Percentiles rank a stretch among this genome's conserved stretches.
These are phyloP conservation scores for Stenichneumon culpator DNA, from an alignment of 2,888 invertebrate genomes.

Conservation along the genomic window DNA sequence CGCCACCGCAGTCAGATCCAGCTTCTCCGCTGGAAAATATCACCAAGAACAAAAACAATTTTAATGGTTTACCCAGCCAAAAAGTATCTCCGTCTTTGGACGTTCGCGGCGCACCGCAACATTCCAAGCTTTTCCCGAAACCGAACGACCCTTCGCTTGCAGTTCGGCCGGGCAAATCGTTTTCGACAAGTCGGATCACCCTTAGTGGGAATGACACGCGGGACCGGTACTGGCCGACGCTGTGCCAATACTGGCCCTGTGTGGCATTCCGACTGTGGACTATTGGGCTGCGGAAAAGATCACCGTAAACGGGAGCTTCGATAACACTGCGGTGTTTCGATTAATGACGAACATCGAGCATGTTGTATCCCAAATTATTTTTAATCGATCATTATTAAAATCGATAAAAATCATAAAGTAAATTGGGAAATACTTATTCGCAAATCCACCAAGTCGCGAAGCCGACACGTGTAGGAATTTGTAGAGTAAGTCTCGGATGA, in stretches of 20 bases:
- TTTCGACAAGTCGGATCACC: neutral
- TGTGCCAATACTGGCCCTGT: too few species aligned
- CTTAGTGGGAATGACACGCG: too few species aligned
- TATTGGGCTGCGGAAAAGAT: too few species aligned
- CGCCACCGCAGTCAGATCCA: conserved; percentile 92
- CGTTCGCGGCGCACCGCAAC: neutral
- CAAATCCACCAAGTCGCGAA: too few species aligned
- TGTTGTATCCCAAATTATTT: too few species aligned
- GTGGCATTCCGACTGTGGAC: neutral
- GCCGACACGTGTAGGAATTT: too few species aligned
- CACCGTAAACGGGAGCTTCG: too few species aligned
- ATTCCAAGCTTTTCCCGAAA: neutral
- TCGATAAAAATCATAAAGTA: too few species aligned
- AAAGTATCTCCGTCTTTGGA: neutral
- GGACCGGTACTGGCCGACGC: too few species aligned
- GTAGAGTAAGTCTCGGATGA: too few species aligned
- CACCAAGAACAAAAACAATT: conserved; percentile 36
- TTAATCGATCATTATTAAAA: too few species aligned
- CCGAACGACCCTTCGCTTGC: neutral
- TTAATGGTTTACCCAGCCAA: conserved; percentile 22
- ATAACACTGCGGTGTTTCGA: neutral
- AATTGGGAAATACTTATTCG: too few species aligned
- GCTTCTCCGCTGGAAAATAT: conserved; percentile 86
- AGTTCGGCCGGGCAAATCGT: neutral
- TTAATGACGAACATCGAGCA: conserved; percentile 10